Conservation (phyloP, 1,140 invertebrate genomes). For the Daktulosphaira vitifoliae region DNA sequence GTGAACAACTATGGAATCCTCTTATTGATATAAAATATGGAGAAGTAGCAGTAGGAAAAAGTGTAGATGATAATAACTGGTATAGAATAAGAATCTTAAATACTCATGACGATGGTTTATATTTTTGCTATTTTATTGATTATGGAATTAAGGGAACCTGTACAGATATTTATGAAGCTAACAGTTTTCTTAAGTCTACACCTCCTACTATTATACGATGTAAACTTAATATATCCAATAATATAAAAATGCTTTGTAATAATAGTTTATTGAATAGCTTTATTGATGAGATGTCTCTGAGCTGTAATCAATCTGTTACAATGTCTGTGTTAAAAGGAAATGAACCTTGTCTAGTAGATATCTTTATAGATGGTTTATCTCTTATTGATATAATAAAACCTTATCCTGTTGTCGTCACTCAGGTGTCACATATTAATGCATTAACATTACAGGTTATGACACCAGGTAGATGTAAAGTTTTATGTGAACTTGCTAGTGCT, state of each 20-base stretch:
- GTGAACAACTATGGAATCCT: not conserved
- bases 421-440: not conserved
- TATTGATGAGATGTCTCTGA: not conserved
- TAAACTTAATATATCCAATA: not conserved
- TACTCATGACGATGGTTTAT: not conserved
- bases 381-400: not conserved
- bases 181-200: not conserved
- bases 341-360: conserved; percentile 7
- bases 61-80: conserved; percentile 9
- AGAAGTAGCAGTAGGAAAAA: conserved; percentile 2
- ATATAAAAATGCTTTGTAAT: not conserved
- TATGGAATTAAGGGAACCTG: conserved; percentile 16
- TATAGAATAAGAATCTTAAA: conserved; percentile 16
- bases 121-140: conserved; percentile 15
- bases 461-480: not conserved
- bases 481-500: not conserved
- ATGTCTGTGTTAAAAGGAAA: not conserved
- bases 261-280: conserved; percentile 8
- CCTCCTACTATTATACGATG: conserved; percentile 19
- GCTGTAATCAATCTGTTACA: not conserved
- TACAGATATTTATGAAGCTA: conserved; percentile 3
- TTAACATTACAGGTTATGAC: not conserved
- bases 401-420: not conserved
- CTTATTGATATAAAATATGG: conserved; percentile 4
- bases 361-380: not conserved